Evolutionary conservation across 2,888 invertebrate species (phyloP).

Genomic region (Cheiracanthium punctorium): DNA sequence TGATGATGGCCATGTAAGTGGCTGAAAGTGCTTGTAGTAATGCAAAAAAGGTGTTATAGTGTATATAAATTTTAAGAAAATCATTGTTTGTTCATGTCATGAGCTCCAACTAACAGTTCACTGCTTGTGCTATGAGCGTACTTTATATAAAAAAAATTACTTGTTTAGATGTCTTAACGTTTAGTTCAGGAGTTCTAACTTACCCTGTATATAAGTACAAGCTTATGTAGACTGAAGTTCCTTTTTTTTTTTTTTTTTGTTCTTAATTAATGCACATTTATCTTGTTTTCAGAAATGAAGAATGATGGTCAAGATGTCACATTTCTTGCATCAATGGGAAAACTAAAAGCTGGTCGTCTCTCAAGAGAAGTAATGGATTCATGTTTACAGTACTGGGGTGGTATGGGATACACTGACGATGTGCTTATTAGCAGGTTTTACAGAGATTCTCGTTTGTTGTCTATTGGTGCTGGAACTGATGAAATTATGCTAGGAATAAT

Average conservation of each 20-base stretch:
- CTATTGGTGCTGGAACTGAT: conserved; percentile 80
- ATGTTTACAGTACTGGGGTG: conserved; percentile 80
- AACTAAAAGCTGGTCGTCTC: conserved; percentile 78
- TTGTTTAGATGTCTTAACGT: no score
- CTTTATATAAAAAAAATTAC: no score
- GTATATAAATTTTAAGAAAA: no score
- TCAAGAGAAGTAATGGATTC: conserved; percentile 77
- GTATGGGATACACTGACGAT: conserved; percentile 79
- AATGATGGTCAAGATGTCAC: conserved; percentile 78
- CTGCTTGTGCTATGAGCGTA: no score
- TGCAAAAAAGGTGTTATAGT: no score
- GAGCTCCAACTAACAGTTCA: no score
- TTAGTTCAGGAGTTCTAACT: not conserved
- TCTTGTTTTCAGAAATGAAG: conserved; percentile 15
- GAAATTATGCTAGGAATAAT: conserved; percentile 80
- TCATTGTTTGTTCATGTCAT: no score
- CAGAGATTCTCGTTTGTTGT: conserved; percentile 78
- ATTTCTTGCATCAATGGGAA: conserved; percentile 79
- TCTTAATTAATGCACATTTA: no score
- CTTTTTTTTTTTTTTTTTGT: conserved; percentile 17
- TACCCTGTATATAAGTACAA: not conserved
- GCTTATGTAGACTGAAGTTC: not conserved
- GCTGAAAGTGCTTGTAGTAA: no score
- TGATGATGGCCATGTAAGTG: no score
- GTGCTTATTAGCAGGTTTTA: conserved; percentile 76